A percentile compares a stretch with the other conserved stretches of the same genome.
These are phyloP conservation scores for Scaeva pyrastri DNA, from an alignment of 2,888 invertebrate genomes.

Conservation along the genomic window DNA sequence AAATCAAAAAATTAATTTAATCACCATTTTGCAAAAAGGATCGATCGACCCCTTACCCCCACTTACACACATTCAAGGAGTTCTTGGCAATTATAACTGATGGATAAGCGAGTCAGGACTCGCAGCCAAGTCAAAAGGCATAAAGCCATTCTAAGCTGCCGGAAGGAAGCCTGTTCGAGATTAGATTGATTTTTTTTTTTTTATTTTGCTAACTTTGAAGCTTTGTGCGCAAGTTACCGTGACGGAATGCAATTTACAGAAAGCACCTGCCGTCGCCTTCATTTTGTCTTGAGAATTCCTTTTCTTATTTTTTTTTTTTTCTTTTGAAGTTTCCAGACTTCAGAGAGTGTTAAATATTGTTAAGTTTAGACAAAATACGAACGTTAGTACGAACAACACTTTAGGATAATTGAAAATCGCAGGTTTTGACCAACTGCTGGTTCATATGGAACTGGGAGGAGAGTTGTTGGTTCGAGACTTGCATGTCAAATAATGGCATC, in stretches of 20 bases:
- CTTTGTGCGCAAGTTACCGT: slow-evolving; percentile 42
- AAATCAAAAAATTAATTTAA: slow-evolving; percentile 66
- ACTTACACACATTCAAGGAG: not conserved
- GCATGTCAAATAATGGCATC: not conserved
- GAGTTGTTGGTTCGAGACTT: not conserved
- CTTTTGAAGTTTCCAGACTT: not conserved
- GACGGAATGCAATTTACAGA: slow-evolving; percentile 55
- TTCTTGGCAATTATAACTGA: slow-evolving; percentile 44
- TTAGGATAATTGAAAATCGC: slow-evolving; percentile 57
- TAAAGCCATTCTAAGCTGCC: slow-evolving; percentile 29
- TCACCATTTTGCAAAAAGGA: slow-evolving; percentile 40
- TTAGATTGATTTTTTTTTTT: slow-evolving; percentile 54
- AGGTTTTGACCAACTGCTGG: slow-evolving; percentile 27
- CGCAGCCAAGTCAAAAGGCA: not conserved
- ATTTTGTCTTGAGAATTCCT: too few relatives aligned
- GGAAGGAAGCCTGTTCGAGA: slow-evolving; percentile 55
- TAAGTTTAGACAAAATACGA: slow-evolving; percentile 66
- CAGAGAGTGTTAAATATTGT: slow-evolving; percentile 47
- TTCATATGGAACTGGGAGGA: too few relatives aligned
- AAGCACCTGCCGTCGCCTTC: not conserved
- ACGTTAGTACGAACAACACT: slow-evolving; percentile 48
- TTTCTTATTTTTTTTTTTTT: slow-evolving; percentile 12
- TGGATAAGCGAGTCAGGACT: not conserved
- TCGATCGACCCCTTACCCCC: not conserved
- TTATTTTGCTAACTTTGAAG: not conserved